A percentile compares a stretch with the other conserved stretches of the same genome.
phyloP scores from a whole-genome alignment of 2,888 invertebrate species.

The Sminthurides aquaticus region DNA sequence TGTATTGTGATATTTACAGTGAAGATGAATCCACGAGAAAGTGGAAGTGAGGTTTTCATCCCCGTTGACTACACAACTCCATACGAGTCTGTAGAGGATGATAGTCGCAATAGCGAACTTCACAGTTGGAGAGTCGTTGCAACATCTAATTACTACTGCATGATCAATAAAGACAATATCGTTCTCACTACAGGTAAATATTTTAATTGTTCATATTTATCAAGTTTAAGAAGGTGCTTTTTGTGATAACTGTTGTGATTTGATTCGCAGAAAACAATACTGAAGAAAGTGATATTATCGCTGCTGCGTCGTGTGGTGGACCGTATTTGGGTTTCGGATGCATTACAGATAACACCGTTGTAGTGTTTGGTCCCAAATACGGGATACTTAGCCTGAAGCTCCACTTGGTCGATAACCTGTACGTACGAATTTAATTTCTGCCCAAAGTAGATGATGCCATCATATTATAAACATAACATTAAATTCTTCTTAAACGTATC shows the following conservation, averaged over 20 bases:
- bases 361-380: conserved; percentile 27
- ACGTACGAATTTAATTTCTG: neutral
- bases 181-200: conserved; percentile 23
- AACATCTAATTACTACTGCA: conserved; percentile 27
- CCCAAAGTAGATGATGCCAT: too few relatives aligned
- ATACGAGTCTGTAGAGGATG: conserved; percentile 22
- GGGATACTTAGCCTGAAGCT: conserved; percentile 25
- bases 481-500: too few relatives aligned
- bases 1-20: conserved; percentile 22
- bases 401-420: conserved; percentile 7
- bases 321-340: conserved; percentile 34
- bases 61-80: conserved; percentile 26
- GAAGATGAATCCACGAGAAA: conserved; percentile 30
- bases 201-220: neutral
- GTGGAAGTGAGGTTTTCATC: conserved; percentile 24
- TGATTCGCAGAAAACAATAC: conserved; percentile 8
- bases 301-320: conserved; percentile 26
- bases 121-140: conserved; percentile 37
- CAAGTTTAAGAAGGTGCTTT: neutral
- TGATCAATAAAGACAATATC: conserved; percentile 31
- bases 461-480: too few relatives aligned
- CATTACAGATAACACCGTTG: conserved; percentile 22
- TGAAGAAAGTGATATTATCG: conserved; percentile 27
- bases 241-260: neutral
- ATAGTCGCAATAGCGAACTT: conserved; percentile 24